Evolutionary conservation across 2,888 invertebrate species (phyloP).

Genomic region (Ethmia dodecea): DNA sequence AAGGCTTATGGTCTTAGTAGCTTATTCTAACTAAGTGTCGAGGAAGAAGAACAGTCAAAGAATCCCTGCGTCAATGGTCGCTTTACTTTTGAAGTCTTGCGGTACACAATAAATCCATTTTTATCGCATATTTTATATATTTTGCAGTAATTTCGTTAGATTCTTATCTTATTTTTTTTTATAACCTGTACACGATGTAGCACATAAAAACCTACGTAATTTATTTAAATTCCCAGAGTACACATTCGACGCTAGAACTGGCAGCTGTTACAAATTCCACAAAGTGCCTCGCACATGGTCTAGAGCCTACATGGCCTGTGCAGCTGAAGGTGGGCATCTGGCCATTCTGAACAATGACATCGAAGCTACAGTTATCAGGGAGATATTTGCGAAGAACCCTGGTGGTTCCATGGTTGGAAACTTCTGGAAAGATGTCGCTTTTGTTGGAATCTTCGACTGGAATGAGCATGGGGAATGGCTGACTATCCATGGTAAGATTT

Average conservation of each 20-base stretch:
- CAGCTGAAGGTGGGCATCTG: constrained; percentile 24
- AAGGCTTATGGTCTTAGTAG: too few relatives aligned
- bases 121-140: neutral
- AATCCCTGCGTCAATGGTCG: too few relatives aligned
- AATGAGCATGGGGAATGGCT: constrained; percentile 22
- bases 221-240: constrained; percentile 1
- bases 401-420: constrained; percentile 7
- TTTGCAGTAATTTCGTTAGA: neutral
- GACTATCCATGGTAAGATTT: constrained; percentile 29
- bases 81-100: too few relatives aligned
- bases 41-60: too few relatives aligned
- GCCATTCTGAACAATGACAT: constrained; percentile 23
- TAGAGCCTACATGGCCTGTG: constrained; percentile 22
- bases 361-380: constrained; percentile 25
- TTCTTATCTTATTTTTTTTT: neutral
- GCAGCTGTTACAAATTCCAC: constrained; percentile 30
- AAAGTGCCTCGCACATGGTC: constrained; percentile 17
- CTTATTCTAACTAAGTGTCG: too few relatives aligned
- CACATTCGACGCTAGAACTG: constrained; percentile 17
- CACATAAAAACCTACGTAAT: too few relatives aligned
- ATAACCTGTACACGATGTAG: too few relatives aligned
- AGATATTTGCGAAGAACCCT: constrained; percentile 18
- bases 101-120: too few relatives aligned
- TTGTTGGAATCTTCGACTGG: constrained; percentile 30
- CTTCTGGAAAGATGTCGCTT: constrained; percentile 16